Evolutionary conservation across 2,797 vertebrate genomes (phyloP), one percentile per base, ranked within the genome.

Genomic region (Chelonia mydas): DNA sequence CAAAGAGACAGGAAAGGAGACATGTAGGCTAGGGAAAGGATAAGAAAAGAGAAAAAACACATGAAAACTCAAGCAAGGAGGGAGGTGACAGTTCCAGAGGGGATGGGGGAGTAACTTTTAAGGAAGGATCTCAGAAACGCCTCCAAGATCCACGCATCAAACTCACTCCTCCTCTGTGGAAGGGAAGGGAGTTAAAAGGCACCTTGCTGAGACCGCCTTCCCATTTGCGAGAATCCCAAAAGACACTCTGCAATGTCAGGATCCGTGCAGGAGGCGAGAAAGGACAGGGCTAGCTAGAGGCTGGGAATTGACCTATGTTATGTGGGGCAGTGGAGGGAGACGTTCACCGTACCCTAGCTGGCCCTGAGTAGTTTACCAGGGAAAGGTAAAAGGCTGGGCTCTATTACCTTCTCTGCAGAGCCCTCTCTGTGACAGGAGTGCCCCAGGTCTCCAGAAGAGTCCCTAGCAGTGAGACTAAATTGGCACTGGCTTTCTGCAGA

Each of bases 11-110:
- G 2, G 77, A 80, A 86, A 25, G 28, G 31, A 77, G 4, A 77
- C 3, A 17, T 15, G 45, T 0, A 0, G 5, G 17, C 33, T 0
- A 72, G 1, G 4, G 28, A 65, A 94, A 93, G 49, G 51, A 33
- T 4, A n/a, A 89, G 53, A 86, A 72, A 51, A 21, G 33, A 65
- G 17, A 68, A 10, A 68, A 8, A 37, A 9, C 41, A 68, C 17
- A 21, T 21, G n/a, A 68, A 68, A 68, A 68, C 33, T 68, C 6
- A 55, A 50, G 10, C 25, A 9, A 41, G 41, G 6, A 47, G 27
- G 25, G 68, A 7, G 12, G 45, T 9, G 11, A 47, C 25, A 27
- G 11, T 7, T 76, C 45, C 13, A 68, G 59, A 68, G 17, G 8
- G 7, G 16, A 33, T 16, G 16, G 65, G 19, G n/a, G 5, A 68